Base-by-base conservation (phyloP, 2,888 invertebrate genomes). In the Dolichomitus sp. region DNA sequence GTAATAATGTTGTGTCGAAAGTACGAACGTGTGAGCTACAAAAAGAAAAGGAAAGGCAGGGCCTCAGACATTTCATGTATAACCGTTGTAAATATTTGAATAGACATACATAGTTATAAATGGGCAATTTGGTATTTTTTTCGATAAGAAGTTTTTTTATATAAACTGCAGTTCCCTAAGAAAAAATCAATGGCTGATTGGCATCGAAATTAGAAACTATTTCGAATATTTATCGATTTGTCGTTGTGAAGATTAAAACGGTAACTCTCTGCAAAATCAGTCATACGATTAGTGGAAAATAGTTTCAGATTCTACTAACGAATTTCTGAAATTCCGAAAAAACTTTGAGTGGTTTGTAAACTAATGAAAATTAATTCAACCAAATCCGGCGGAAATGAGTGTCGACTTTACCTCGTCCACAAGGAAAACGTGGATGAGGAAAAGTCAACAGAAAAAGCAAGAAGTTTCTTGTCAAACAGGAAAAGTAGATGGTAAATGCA, bases 1-100 rank as follows among this genome's bases (percentile, higher is more conserved):
- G 81, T 78, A 82, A 69, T 82, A 78, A 82, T 69, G 68, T 48
- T 69, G 81, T 74, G 81, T 78, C 69, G 81, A 82, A 82, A 78
- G 78, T 78, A 78, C 54, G 74, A 33, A 78, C 81, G 69, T 63
- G 73, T 65, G 50, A 73, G 73, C 42, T 65, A 78, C 82, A 57
- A 78, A 78, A 72, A 45, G 48, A 69, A 14, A 23, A 50, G n/a
- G 12, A 12, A 23, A 52, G 66, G 19, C 61, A 66, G 40, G 23
- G 54, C 19, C 40, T 4, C 69, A 9, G 17, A 40, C 30, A 9
- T 66, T 48, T 30, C n/a, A 33, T 19, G 33, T 9, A 59, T 33
- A 33, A 12, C 6, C 7, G 30, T 59, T n/a, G 33, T n/a, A 5
- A 57, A n/a, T 14, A 6, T 17, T 33, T 33, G 12, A 11, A 33